phyloP scores from a whole-genome alignment of 2,797 vertebrate genomes.

The Eleutherodactylus coqui region DNA sequence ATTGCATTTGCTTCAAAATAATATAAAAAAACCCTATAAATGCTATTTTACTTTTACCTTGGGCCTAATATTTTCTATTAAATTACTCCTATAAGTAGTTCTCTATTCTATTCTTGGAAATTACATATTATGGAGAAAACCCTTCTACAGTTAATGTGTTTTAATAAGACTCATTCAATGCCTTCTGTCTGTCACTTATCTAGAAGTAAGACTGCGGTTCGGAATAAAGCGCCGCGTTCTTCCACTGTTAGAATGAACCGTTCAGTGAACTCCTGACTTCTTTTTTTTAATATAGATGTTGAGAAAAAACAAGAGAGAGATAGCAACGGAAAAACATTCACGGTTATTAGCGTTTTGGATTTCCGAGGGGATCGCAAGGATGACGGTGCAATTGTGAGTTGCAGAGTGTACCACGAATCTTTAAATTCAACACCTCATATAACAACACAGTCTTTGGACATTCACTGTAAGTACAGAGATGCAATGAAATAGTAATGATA shows the following conservation, averaged over 20 bases:
- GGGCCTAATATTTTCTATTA: not conserved
- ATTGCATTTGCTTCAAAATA: not conserved
- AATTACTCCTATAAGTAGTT: not conserved
- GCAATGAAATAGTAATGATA: not conserved
- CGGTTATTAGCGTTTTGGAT: conserved; percentile 89
- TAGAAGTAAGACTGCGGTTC: not conserved
- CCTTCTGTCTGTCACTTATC: not conserved
- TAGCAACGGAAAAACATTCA: conserved; percentile 90
- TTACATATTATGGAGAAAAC: not conserved
- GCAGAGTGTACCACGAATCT: conserved; percentile 93
- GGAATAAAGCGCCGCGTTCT: not conserved
- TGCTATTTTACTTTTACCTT: not conserved
- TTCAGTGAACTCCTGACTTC: conserved; percentile 23
- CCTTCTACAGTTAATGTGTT: not conserved
- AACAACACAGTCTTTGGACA: conserved; percentile 95
- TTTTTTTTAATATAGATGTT: conserved; percentile 71
- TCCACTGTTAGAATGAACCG: not conserved
- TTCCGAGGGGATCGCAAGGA: conserved; percentile 90
- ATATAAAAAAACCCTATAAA: not conserved
- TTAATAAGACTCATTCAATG: conserved; percentile 4
- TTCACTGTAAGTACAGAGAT: conserved; percentile 91
- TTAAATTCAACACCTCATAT: conserved; percentile 90
- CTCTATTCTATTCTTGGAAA: not conserved
- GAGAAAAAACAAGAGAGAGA: conserved; percentile 89
- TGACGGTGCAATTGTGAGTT: conserved; percentile 91